Evolutionary conservation across 2,113 vertebrate species (phyloP), one percentile per base, ranked within the genome.

Genomic region (Leptosomus discolor): DNA sequence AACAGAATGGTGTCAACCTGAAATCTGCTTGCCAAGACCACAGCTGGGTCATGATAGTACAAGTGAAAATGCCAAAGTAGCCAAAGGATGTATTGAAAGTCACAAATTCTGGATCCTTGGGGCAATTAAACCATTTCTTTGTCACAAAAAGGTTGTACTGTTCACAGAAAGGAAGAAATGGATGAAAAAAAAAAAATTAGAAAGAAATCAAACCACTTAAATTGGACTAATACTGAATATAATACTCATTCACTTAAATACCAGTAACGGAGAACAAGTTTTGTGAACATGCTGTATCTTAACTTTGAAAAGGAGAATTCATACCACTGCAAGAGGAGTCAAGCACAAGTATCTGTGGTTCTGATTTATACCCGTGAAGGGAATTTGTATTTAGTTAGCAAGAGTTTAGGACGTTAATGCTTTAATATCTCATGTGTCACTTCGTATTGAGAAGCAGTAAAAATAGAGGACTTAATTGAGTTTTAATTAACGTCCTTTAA

Each of bases 1-100:
- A 92, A 97, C 9, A 98, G 43, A 41, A 98, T 12, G 3, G 90
- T 97, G 70, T 97, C 98, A 34, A 98, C 96, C 4, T 94, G 96
- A 80, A 98, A 97, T 85, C 86, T 95, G 26, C 98, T 96, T 67
- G 98, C 90, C 50, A 99, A 80, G 26, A 93, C 57, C 43, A 98
- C 68, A 24, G 97, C 97, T 3, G 98, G 98, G 23, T 98, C 68
- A 2, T 95, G 87, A 67, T 97, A 99, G 51, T 98, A 41, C 98
- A 99, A 73, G 96, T 99, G 63, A 99, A 98, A 95, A 99, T 94
- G 16, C 98, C 98, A 67, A 99, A 99, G 41, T 58, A 98, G 45
- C 99, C 98, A 79, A 99, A 99, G 3, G 98, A 97, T 6, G 98
- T 99, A 27, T 96, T 95, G 75, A 99, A 99, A 8, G 97, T 98